A percentile compares a stretch with the other conserved stretches of the same genome.
phyloP scores from a whole-genome alignment of 2,113 vertebrate genomes.

The Pao palembangensis region DNA sequence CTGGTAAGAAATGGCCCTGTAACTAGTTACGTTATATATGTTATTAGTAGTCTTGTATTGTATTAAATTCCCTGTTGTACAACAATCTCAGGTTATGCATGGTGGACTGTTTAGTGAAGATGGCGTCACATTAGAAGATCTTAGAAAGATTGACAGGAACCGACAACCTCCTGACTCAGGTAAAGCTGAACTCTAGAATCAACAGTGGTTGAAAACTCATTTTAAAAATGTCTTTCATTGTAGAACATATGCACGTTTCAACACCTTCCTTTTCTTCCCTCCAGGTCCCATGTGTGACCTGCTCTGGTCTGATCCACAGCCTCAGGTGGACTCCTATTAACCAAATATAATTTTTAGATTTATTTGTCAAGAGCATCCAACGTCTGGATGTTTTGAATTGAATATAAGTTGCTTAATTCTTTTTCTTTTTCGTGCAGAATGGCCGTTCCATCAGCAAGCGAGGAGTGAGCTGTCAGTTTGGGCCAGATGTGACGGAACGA shows the following conservation, averaged over 20 bases:
- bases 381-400: not conserved
- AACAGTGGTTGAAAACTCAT: not conserved
- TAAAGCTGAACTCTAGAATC: constrained; percentile 11
- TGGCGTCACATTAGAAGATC: constrained; percentile 87
- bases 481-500: constrained; percentile 85
- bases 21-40: not conserved
- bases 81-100: constrained; percentile 85
- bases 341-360: not conserved
- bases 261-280: not conserved
- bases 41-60: no score
- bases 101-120: constrained; percentile 95
- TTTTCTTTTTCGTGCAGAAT: constrained; percentile 58
- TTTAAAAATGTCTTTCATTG: not conserved
- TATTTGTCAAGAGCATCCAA: not conserved
- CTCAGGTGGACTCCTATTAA: constrained; percentile 76
- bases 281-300: constrained; percentile 95
- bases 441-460: constrained; percentile 89
- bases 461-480: constrained; percentile 94
- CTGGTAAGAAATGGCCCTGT: constrained; percentile 73
- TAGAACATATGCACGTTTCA: not conserved
- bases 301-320: constrained; percentile 91
- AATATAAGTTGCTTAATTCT: not conserved
- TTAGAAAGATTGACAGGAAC: constrained; percentile 83
- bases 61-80: not conserved
- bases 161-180: constrained; percentile 78